These are phyloP conservation scores for Bombus superbus DNA, from an alignment of 1,140 invertebrate species.

Conservation along the genomic window DNA sequence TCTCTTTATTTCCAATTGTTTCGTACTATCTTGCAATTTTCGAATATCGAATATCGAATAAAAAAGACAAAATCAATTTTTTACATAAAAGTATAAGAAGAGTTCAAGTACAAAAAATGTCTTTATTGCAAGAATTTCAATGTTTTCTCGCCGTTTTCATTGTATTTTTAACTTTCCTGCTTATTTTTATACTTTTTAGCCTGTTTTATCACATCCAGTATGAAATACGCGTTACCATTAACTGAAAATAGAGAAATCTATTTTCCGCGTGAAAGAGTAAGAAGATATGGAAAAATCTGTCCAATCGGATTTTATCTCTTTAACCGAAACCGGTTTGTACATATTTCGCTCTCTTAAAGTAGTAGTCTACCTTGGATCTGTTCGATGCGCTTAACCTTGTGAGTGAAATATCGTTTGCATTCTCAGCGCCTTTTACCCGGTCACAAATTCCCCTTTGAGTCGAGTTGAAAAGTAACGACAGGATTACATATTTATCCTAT, in stretches of 20 bases:
- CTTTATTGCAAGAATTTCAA: neutral
- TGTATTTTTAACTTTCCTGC: neutral
- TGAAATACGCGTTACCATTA: neutral
- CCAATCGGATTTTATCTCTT: neutral
- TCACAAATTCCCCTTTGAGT: neutral
- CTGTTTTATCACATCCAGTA: neutral
- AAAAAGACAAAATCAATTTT: neutral
- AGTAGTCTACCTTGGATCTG: neutral
- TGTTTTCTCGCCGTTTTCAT: neutral
- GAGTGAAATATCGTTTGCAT: neutral
- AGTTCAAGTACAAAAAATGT: neutral
- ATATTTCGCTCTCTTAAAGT: neutral
- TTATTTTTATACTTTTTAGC: neutral
- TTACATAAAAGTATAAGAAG: neutral
- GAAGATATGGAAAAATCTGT: neutral
- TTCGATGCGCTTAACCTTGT: neutral
- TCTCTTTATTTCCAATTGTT: neutral
- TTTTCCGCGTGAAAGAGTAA: neutral
- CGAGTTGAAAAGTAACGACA: neutral
- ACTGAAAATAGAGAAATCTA: neutral
- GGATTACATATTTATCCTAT: constrained; percentile 5
- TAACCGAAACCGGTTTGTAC: neutral
- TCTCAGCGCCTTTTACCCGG: neutral
- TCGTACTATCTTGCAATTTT: neutral
- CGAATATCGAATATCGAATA: neutral